Conservation (phyloP, 92 coral and sea anemone genomes). For the Blastomussa wellsi region DNA sequence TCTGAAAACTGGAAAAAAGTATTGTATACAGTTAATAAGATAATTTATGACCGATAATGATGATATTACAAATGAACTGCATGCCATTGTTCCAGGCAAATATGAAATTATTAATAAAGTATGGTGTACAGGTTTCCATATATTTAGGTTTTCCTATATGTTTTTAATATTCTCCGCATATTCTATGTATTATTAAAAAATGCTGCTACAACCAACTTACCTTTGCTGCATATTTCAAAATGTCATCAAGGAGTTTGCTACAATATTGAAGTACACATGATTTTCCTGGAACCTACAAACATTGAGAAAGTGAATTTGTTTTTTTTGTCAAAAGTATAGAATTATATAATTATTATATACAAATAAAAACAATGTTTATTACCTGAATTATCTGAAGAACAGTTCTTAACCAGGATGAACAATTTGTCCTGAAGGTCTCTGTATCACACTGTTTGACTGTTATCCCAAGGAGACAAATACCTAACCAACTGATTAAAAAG, state of each 20-base stretch:
- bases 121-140: no score
- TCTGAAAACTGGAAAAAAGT: constrained; percentile 66
- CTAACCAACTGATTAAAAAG: constrained; percentile 73
- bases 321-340: background rate
- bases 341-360: background rate
- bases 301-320: background rate
- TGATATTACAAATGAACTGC: background rate
- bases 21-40: background rate
- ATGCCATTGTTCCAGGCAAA: background rate
- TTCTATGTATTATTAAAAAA: background rate
- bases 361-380: background rate
- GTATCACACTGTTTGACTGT: constrained; percentile 90
- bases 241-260: constrained; percentile 51
- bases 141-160: no score
- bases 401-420: constrained; percentile 78
- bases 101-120: no score
- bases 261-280: constrained; percentile 27
- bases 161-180: no score
- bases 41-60: background rate
- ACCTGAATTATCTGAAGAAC: constrained; percentile 85
- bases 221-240: constrained; percentile 62
- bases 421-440: constrained; percentile 75
- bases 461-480: constrained; percentile 78
- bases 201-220: constrained; percentile 7
- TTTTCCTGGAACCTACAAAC: constrained; percentile 40